Conservation (phyloP, 1,140 invertebrate genomes). For the Tetranychus cinnabarinus region DNA sequence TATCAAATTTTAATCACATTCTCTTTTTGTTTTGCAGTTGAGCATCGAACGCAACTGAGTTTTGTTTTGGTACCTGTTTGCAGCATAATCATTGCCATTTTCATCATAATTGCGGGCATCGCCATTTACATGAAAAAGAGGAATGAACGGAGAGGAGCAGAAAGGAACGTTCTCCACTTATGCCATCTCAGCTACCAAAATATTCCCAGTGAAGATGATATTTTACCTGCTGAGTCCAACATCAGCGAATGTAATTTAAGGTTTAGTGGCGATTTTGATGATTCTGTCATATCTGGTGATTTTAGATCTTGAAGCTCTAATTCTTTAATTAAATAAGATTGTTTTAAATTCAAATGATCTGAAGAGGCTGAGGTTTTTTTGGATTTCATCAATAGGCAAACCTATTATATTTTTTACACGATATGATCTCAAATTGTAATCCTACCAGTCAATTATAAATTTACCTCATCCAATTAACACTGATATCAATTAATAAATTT, state of each 20-base stretch:
- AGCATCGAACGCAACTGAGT: constrained; percentile 46
- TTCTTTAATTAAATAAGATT: too few relatives aligned
- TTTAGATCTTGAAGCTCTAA: not conserved
- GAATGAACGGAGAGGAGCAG: constrained; percentile 49
- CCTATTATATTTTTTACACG: too few relatives aligned
- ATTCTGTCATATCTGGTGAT: not conserved
- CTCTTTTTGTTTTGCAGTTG: constrained; percentile 29
- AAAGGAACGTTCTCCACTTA: too few relatives aligned
- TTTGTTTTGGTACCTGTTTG: constrained; percentile 58
- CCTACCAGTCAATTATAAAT: too few relatives aligned
- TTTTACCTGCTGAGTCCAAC: not conserved
- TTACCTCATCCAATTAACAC: too few relatives aligned
- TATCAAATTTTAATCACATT: constrained; percentile 5
- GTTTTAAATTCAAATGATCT: too few relatives aligned
- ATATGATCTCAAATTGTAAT: too few relatives aligned
- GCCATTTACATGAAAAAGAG: constrained; percentile 31
- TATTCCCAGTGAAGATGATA: too few relatives aligned
- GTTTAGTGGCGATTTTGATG: not conserved
- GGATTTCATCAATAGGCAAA: too few relatives aligned
- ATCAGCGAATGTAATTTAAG: not conserved
- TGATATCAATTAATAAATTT: too few relatives aligned
- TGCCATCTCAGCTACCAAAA: too few relatives aligned
- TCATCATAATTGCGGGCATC: constrained; percentile 54
- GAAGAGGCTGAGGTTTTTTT: too few relatives aligned
- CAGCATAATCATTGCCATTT: constrained; percentile 47